Conservation (phyloP, 1,140 invertebrate species). For the Apis florea region DNA sequence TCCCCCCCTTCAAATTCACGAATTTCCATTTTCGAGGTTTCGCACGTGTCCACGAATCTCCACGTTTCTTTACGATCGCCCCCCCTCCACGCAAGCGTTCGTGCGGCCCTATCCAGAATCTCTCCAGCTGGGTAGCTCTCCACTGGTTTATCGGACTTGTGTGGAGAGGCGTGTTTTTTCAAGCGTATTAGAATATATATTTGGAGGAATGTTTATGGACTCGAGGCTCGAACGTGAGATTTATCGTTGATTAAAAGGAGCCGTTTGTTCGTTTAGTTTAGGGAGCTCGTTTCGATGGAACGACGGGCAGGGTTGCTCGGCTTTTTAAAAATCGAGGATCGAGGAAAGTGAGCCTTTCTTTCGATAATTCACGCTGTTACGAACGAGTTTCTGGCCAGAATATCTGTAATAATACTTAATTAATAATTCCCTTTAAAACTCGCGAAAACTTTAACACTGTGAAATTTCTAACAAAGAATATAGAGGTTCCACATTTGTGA, state of each 20-base stretch:
- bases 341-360: no score
- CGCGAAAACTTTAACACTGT: background rate
- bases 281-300: background rate
- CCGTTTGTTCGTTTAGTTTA: background rate
- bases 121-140: conserved; percentile 28
- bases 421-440: background rate
- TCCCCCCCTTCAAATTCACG: no score
- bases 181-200: conserved; percentile 6
- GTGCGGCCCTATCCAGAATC: conserved; percentile 4
- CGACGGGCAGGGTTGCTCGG: background rate
- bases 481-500: no score
- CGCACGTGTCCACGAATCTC: background rate
- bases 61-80: conserved; percentile 1
- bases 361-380: no score
- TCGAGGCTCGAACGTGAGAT: conserved; percentile 3
- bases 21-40: background rate
- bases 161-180: background rate
- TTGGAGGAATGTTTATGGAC: conserved; percentile 22
- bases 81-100: background rate
- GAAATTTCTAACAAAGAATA: background rate
- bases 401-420: background rate
- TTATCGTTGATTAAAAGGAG: conserved; percentile 6
- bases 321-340: background rate
- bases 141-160: background rate
- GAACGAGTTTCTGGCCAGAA: no score